phyloP scores from a whole-genome alignment of 2,797 vertebrate genomes.

The Urophycis tenuis region DNA sequence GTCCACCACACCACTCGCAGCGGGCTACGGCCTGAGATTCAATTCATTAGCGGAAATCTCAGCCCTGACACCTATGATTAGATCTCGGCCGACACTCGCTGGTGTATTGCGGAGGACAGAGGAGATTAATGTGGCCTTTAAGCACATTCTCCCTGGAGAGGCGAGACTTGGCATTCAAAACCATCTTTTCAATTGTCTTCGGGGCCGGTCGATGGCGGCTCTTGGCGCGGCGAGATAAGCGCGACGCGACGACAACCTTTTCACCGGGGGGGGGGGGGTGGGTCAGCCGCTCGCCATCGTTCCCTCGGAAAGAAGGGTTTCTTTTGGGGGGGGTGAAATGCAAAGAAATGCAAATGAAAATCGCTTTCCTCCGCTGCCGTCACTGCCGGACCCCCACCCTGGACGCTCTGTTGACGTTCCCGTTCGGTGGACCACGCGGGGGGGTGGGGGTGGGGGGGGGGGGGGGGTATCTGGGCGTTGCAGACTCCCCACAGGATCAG shows the following conservation, averaged over 20 bases:
- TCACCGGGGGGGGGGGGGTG: too few relatives aligned
- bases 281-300: background rate
- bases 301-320: background rate
- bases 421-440: background rate
- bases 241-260: background rate
- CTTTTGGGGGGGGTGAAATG: too few relatives aligned
- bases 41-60: slow-evolving; percentile 19
- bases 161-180: slow-evolving; percentile 26
- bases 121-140: slow-evolving; percentile 49
- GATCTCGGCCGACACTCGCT: slow-evolving; percentile 34
- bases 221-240: background rate
- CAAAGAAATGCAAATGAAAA: background rate
- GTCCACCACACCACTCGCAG: slow-evolving; percentile 39
- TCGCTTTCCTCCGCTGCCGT: background rate
- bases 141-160: slow-evolving; percentile 36
- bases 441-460: too few relatives aligned
- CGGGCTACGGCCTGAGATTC: slow-evolving; percentile 34
- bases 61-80: slow-evolving; percentile 42
- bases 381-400: too few relatives aligned
- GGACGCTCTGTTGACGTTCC: background rate
- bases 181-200: slow-evolving; percentile 4
- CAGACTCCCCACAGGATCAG: background rate
- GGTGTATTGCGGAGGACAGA: slow-evolving; percentile 44
- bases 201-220: slow-evolving; percentile 9
- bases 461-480: too few relatives aligned